A percentile compares a stretch with the other conserved stretches of the same genome.
Conservation (phyloP, 2,113 vertebrate species). For the Genyomyrus donnyi region DNA sequence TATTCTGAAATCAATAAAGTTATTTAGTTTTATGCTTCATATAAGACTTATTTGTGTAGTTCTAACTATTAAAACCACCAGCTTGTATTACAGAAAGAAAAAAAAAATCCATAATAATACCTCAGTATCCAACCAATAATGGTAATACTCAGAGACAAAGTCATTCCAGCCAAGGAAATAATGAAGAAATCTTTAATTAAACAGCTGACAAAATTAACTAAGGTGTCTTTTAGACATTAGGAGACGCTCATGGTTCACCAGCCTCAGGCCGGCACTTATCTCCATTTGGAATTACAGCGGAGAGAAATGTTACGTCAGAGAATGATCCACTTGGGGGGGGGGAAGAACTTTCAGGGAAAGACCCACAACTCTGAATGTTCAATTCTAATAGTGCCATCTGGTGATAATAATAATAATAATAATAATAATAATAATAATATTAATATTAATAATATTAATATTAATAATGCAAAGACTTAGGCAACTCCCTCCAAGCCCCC, state of each 20-base stretch:
- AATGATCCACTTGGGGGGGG: not conserved
- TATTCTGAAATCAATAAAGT: slow-evolving; percentile 2
- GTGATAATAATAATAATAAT: not conserved
- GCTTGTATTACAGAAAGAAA: not conserved
- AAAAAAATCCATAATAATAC: not conserved
- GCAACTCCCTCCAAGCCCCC: not conserved
- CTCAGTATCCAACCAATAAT: not conserved
- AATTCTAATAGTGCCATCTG: not conserved
- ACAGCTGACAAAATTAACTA: not conserved
- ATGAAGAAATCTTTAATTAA: slow-evolving; percentile 3
- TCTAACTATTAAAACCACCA: not conserved
- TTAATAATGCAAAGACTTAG: not conserved
- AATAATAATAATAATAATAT: not conserved
- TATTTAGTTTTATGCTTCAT: slow-evolving; percentile 3
- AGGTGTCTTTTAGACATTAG: not conserved
- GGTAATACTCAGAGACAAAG: not conserved
- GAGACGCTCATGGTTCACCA: not conserved
- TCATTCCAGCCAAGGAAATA: not conserved
- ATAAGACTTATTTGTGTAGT: not conserved
- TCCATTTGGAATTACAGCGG: not conserved
- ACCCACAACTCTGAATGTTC: not conserved
- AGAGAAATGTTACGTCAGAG: not conserved
- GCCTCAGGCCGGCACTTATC: not conserved
- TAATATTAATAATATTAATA: not conserved
- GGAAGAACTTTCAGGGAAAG: not conserved